These are phyloP conservation scores for Myoxocephalus aenaeus DNA, from an alignment of 2,797 vertebrate genomes.

Conservation along the genomic window DNA sequence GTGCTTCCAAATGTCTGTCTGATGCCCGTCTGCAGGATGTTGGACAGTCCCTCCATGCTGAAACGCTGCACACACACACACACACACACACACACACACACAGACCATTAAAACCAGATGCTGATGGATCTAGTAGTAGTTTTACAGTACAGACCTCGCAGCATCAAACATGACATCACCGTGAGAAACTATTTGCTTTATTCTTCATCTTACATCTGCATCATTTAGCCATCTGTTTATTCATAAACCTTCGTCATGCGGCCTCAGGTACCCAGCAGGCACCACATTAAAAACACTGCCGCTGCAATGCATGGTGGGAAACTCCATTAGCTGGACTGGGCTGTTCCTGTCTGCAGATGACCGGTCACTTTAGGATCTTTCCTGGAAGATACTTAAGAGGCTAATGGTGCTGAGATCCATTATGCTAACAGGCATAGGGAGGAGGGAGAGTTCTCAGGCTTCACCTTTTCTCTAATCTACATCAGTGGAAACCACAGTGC, in stretches of 20 bases:
- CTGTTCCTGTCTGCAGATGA: conserved; percentile 49
- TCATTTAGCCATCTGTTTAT: neutral
- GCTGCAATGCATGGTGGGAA: conserved; percentile 32
- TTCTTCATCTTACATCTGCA: neutral
- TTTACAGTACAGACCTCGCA: neutral
- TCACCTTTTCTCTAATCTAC: conserved; percentile 28
- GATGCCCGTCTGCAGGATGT: conserved; percentile 95
- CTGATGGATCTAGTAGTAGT: neutral
- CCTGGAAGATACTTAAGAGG: conserved; percentile 75
- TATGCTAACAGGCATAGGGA: conserved; percentile 55
- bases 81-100: conserved; percentile 3
- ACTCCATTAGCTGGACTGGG: conserved; percentile 62
- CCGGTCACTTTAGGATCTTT: conserved; percentile 67
- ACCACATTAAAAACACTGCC: conserved; percentile 27
- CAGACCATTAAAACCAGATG: neutral
- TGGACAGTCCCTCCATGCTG: conserved; percentile 99
- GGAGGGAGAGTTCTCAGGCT: conserved; percentile 2
- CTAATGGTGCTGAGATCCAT: conserved; percentile 81
- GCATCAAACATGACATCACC: neutral
- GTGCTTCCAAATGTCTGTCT: conserved; percentile 96
- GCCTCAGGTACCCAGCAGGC: conserved; percentile 18
- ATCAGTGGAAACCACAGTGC: neutral
- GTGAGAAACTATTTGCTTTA: neutral
- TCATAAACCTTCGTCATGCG: conserved; percentile 5
- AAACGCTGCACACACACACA: conserved; percentile 86